A percentile compares a stretch with the other conserved stretches of the same genome.
Evolutionary conservation across 2,888 invertebrate species (phyloP).

Genomic region (Anodontia alba): DNA sequence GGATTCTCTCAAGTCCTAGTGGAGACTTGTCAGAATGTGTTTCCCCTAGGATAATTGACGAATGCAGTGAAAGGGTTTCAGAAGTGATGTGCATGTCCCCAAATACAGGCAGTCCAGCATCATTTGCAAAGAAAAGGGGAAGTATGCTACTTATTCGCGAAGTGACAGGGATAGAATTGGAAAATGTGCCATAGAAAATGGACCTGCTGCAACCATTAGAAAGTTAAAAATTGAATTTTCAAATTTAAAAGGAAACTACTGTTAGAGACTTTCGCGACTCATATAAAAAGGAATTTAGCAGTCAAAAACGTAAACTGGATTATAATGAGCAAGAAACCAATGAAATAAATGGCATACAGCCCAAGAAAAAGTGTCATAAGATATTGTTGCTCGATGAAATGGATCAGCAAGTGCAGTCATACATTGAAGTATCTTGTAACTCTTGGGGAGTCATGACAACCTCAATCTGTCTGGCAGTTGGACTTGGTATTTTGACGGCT

Average conservation of each 20-base stretch:
- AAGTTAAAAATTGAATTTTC: background rate
- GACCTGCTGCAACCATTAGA: background rate
- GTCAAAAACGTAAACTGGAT: background rate
- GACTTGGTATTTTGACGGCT: background rate
- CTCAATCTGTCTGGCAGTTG: background rate
- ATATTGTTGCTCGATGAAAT: background rate
- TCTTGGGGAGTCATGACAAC: background rate
- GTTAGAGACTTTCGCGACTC: background rate
- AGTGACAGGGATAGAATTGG: no score
- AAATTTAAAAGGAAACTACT: background rate
- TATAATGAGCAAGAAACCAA: background rate
- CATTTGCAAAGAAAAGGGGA: background rate
- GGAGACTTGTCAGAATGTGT: background rate
- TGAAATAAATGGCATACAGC: background rate
- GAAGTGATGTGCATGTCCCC: background rate
- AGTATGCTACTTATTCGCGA: background rate
- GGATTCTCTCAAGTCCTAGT: background rate
- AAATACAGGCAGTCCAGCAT: background rate
- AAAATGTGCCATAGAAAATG: background rate
- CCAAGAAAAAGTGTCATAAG: background rate
- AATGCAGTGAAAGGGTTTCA: background rate
- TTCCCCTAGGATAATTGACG: background rate
- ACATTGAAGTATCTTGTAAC: background rate
- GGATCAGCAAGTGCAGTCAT: constrained; percentile 1
- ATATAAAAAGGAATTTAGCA: background rate